A percentile compares a stretch with the other conserved stretches of the same genome.
Evolutionary conservation across 2,888 invertebrate genomes (phyloP).

Genomic region (Mesorhabditis spiculigera): DNA sequence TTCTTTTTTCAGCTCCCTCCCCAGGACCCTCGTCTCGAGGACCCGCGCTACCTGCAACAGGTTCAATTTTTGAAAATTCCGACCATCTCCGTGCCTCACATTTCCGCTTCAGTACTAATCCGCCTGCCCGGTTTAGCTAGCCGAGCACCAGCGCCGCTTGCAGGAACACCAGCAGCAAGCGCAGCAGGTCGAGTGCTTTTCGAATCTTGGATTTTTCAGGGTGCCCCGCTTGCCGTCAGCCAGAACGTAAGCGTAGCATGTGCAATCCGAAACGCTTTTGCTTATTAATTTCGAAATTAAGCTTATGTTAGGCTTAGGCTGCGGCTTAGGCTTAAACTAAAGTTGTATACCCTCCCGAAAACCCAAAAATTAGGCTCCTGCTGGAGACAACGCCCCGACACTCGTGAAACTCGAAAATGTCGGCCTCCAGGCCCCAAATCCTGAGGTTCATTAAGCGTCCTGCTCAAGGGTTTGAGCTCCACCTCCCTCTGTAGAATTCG

Average conservation of each 20-base stretch:
- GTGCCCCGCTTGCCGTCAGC: not conserved
- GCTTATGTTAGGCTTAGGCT: too few species aligned
- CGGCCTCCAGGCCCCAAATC: not conserved
- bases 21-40: not conserved
- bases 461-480: too few species aligned
- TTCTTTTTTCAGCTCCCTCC: not conserved
- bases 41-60: constrained; percentile 2
- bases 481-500: not conserved
- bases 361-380: too few species aligned
- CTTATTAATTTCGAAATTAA: too few species aligned
- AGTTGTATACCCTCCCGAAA: too few species aligned
- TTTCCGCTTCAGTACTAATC: not conserved
- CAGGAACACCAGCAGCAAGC: not conserved
- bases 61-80: not conserved
- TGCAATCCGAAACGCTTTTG: too few species aligned
- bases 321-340: too few species aligned
- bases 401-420: not conserved
- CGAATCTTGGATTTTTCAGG: not conserved
- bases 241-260: not conserved
- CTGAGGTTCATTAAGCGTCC: not conserved
- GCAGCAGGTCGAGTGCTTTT: not conserved
- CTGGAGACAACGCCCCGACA: not conserved
- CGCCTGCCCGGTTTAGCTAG: not conserved
- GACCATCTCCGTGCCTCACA: not conserved
- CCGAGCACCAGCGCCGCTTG: constrained; percentile 4